phyloP scores from a whole-genome alignment of 2,888 invertebrate genomes.

The Machimus atricapillus region DNA sequence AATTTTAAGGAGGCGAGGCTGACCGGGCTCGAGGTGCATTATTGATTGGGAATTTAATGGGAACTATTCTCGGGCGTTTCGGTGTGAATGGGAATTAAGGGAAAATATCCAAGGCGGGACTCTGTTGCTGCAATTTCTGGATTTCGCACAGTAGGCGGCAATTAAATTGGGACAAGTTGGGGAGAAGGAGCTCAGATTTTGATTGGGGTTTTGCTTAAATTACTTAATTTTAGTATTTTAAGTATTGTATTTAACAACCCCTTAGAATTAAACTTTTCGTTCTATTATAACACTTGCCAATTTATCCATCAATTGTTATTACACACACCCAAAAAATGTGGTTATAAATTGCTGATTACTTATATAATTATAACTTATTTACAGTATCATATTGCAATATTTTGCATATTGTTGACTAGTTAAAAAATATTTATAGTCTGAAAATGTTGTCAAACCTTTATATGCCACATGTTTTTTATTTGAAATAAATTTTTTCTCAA shows the following conservation, averaged over 20 bases:
- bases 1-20: conserved; percentile 35
- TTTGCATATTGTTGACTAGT: too few species aligned
- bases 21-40: background rate
- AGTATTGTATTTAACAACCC: background rate
- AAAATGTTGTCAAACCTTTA: too few species aligned
- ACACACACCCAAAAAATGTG: too few species aligned
- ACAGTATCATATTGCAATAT: too few species aligned
- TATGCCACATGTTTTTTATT: too few species aligned
- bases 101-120: background rate
- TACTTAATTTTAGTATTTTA: background rate
- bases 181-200: background rate
- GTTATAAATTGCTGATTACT: too few species aligned
- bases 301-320: too few species aligned
- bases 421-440: too few species aligned
- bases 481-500: too few species aligned
- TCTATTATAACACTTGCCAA: background rate
- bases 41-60: conserved; percentile 13
- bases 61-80: background rate
- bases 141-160: background rate
- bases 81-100: background rate
- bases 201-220: background rate
- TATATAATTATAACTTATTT: too few species aligned
- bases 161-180: background rate
- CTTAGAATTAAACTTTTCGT: background rate
- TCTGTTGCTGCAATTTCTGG: background rate